These are phyloP conservation scores for Bos indicus DNA, from an alignment of 2,113 vertebrate genomes.

Conservation along the genomic window DNA sequence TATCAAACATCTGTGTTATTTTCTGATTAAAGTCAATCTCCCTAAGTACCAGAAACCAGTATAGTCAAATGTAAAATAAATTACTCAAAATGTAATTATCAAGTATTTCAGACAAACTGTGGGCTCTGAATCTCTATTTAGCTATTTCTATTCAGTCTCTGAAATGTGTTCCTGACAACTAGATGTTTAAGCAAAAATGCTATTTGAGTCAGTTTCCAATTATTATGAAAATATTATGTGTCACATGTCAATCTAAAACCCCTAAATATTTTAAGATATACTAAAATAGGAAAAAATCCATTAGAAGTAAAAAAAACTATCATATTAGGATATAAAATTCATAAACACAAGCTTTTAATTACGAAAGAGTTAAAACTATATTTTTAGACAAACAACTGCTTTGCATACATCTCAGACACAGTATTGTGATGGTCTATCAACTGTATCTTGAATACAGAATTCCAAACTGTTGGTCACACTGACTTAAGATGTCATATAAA, in stretches of 20 bases:
- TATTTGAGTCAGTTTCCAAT: neutral
- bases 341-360: neutral
- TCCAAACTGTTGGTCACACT: neutral
- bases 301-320: neutral
- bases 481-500: neutral
- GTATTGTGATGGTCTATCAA: neutral
- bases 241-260: neutral
- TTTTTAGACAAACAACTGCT: neutral
- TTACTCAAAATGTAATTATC: neutral
- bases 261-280: neutral
- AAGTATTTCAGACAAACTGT: neutral
- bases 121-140: neutral
- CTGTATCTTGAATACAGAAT: neutral
- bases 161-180: neutral
- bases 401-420: neutral
- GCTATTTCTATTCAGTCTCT: neutral
- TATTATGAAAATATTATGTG: neutral
- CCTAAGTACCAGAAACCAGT: neutral
- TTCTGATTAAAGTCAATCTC: neutral
- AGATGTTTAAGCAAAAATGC: neutral
- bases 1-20: neutral
- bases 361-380: neutral
- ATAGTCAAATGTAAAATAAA: neutral
- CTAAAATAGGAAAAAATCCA: neutral
- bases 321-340: neutral